Base-by-base conservation (phyloP, 2,113 vertebrate genomes). In the Sinosuthora webbiana region DNA sequence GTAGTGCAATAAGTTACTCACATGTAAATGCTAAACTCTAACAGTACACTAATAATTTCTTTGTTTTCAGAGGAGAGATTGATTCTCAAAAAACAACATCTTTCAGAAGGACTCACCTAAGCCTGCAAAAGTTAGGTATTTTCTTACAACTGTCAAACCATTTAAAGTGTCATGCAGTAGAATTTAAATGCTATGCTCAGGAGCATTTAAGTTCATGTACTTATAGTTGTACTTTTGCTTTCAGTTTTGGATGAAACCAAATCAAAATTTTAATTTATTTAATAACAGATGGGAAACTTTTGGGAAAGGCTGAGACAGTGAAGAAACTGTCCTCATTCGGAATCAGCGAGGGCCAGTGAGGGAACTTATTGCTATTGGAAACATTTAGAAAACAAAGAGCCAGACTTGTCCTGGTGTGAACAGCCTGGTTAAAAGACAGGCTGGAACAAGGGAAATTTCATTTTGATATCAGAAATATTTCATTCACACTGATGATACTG, bases 281-380 rank as follows among this genome's bases (percentile, higher is more conserved):
- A 55, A 15, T 7, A 44, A 49, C 6, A 57, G 28, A 44, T 22
- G 2, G 2, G 11, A 45, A 4, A 0, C 10, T 37, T 80, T 7
- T 45, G 22, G 27, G 27, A 55, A 65, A 70, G 2, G 3, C 14
- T 56, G 31, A 74, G 13, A 10, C 9, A n/a, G 18, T 55, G 28
- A 56, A 44, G 6, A 74, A 81, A 41, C 2, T 9, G 53, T 79
- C 9, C 2, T 67, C 14, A 39, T 47, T 64, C 15, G 60, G 41
- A 83, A 68, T 6, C 13, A 64, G 55, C 41, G 7, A 62, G 14
- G 7, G 3, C 1, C 21, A 55, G 6, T 6, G 10, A 50, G 8
- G 63, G 23, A 64, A 3, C 1, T 60, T 39, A 23, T 8, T 83
- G 5, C 3, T 60, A 10, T 55, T 11, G 18, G 30, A 8, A 82